Percentiles rank a stretch among this genome's conserved stretches.
phyloP scores from a whole-genome alignment of 2,113 vertebrate genomes.

The Procavia capensis region DNA sequence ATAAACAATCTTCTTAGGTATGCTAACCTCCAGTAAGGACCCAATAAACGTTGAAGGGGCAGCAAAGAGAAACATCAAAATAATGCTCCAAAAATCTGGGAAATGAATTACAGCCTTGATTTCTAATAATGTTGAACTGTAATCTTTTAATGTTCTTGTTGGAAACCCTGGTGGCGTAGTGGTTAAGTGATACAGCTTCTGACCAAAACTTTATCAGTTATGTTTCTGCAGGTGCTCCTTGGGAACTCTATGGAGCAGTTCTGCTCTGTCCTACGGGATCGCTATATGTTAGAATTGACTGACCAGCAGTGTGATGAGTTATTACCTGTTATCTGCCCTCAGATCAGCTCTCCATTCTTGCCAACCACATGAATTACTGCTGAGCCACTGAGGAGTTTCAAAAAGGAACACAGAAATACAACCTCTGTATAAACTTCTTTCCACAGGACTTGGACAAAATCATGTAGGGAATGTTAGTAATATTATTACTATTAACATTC shows the following conservation, averaged over 20 bases:
- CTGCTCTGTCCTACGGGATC: no score
- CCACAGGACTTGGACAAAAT: neutral
- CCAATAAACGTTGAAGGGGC: neutral
- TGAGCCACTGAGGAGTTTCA: neutral
- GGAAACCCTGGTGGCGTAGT: no score
- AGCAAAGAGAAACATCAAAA: neutral
- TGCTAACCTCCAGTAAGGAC: neutral
- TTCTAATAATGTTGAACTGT: neutral
- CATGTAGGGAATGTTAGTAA: neutral
- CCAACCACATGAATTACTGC: neutral
- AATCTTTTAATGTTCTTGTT: slow-evolving; percentile 45
- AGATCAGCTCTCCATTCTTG: neutral
- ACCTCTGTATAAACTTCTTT: neutral
- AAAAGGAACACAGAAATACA: neutral
- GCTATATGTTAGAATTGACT: no score
- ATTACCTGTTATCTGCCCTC: neutral
- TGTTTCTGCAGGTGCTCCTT: no score
- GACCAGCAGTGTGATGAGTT: no score
- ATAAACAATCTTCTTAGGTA: neutral
- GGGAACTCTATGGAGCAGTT: no score
- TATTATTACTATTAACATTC: neutral
- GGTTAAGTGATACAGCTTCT: no score
- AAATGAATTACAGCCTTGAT: neutral
- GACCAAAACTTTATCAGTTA: no score
- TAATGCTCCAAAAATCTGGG: neutral